A percentile compares a stretch with the other conserved stretches of the same genome.
Evolutionary conservation across 1,140 invertebrate species (phyloP).

Genomic region (Bombus breviceps): DNA sequence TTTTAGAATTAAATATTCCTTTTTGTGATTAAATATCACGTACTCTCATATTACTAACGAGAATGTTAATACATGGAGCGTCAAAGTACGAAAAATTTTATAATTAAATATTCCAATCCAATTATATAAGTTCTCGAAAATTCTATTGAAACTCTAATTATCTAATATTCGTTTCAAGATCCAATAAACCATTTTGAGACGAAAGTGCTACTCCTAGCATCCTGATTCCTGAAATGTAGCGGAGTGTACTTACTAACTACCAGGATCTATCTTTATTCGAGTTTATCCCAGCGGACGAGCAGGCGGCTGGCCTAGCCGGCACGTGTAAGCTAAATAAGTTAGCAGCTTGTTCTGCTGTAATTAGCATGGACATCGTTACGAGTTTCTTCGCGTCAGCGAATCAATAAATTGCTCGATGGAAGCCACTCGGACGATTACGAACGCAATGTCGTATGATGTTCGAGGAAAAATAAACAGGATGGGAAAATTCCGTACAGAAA

Average conservation of each 20-base stretch:
- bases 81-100: too few relatives aligned
- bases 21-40: too few relatives aligned
- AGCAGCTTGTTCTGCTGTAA: slow-evolving; percentile 54
- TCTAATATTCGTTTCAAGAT: not conserved
- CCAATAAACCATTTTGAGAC: not conserved
- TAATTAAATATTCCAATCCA: too few relatives aligned
- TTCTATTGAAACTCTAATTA: not conserved
- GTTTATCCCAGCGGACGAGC: slow-evolving; percentile 29
- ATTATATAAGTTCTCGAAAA: not conserved
- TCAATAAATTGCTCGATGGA: slow-evolving; percentile 44
- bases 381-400: slow-evolving; percentile 48
- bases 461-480: not conserved
- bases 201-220: not conserved
- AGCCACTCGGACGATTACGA: slow-evolving; percentile 15
- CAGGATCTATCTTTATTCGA: slow-evolving; percentile 52
- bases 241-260: slow-evolving; percentile 26
- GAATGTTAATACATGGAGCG: too few relatives aligned
- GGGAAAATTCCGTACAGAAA: not conserved
- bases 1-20: too few relatives aligned
- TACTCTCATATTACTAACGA: too few relatives aligned
- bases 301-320: slow-evolving; percentile 23
- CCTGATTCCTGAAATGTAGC: not conserved
- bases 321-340: slow-evolving; percentile 62
- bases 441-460: not conserved
- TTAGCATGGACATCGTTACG: slow-evolving; percentile 52